Evolutionary conservation across 1,140 invertebrate species (phyloP).

Genomic region (Zaprionus nigranus): DNA sequence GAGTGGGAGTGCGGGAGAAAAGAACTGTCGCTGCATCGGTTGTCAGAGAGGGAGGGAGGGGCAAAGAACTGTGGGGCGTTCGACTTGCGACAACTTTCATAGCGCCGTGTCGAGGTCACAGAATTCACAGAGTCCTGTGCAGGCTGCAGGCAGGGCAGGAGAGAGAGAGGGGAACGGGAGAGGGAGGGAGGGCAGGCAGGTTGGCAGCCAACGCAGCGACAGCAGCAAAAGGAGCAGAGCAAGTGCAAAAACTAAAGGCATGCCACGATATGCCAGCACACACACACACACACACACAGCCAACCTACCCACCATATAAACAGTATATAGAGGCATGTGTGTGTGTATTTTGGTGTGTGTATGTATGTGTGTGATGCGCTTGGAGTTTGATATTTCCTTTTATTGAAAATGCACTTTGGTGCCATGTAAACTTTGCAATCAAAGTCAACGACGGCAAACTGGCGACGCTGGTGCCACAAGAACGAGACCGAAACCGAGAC

Average conservation of each 20-base stretch:
- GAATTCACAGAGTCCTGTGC: constrained; percentile 59
- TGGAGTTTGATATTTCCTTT: constrained; percentile 79
- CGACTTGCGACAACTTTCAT: constrained; percentile 63
- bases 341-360: constrained; percentile 21
- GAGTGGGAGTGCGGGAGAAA: not conserved
- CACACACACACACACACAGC: constrained; percentile 17
- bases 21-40: constrained; percentile 1
- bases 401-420: constrained; percentile 82
- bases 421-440: constrained; percentile 81
- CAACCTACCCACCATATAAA: constrained; percentile 27
- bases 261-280: constrained; percentile 55
- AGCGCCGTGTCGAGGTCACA: constrained; percentile 69
- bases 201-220: constrained; percentile 13
- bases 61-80: constrained; percentile 23
- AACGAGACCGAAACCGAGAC: constrained; percentile 48
- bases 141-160: not conserved
- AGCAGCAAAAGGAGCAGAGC: constrained; percentile 45
- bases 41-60: not conserved
- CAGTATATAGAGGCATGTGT: constrained; percentile 17
- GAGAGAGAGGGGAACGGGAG: not conserved
- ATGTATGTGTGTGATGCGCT: constrained; percentile 42
- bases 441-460: constrained; percentile 66
- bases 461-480: constrained; percentile 50
- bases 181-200: constrained; percentile 1
- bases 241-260: constrained; percentile 76